Percentiles rank a stretch among this genome's conserved stretches.
phyloP scores from a whole-genome alignment of 2,113 vertebrate genomes.

The Odocoileus hemionus region DNA sequence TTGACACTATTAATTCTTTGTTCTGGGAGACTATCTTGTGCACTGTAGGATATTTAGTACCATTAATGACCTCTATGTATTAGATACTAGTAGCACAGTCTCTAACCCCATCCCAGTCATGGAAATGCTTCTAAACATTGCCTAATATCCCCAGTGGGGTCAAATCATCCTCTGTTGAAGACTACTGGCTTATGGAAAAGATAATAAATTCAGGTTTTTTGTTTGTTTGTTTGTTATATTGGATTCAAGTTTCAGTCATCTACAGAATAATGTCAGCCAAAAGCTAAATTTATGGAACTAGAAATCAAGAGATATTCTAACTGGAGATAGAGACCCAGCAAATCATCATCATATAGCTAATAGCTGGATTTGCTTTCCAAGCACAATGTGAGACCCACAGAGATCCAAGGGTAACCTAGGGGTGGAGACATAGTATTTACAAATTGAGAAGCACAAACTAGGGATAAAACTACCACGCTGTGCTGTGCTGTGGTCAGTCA shows the following conservation, averaged over 20 bases:
- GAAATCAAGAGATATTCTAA: background rate
- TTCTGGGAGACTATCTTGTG: background rate
- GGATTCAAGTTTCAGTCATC: background rate
- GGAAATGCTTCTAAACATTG: background rate
- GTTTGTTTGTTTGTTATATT: background rate
- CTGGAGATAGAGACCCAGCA: background rate
- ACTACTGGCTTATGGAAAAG: background rate
- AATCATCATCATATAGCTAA: background rate
- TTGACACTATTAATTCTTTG: background rate
- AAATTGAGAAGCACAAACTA: background rate
- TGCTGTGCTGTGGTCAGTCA: background rate
- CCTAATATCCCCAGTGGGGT: background rate
- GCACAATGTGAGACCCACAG: background rate
- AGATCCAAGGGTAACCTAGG: background rate
- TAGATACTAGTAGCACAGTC: background rate
- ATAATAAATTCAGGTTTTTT: background rate
- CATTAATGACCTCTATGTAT: background rate
- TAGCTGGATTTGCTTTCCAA: background rate
- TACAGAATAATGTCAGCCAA: background rate
- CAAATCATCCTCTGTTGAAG: background rate
- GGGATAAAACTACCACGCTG: background rate
- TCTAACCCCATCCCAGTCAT: no score
- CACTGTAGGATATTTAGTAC: background rate
- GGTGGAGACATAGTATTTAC: background rate
- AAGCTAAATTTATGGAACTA: background rate